Percentiles rank a stretch among this genome's conserved stretches.
These are phyloP conservation scores for Drosophila phalerata DNA, from an alignment of 2,888 invertebrate species.

Conservation along the genomic window DNA sequence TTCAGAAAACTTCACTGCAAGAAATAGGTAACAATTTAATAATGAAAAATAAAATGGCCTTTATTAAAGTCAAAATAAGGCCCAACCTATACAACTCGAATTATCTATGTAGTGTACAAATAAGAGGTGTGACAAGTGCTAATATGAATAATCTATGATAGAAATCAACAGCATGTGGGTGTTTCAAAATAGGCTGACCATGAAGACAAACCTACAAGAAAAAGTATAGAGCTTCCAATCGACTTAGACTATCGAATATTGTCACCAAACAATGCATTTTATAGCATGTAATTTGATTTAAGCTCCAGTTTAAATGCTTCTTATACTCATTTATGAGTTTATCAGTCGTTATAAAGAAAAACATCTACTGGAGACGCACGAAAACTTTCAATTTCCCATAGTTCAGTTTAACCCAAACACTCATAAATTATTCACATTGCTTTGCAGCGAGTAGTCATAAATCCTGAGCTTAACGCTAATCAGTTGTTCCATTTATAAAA, in stretches of 20 bases:
- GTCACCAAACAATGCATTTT: background rate
- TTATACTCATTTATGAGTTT: slow-evolving; percentile 4
- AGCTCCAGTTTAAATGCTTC: slow-evolving; percentile 13
- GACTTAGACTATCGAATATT: background rate
- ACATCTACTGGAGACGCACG: slow-evolving; percentile 20
- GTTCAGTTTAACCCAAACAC: slow-evolving; percentile 30
- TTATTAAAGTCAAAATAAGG: too few species aligned
- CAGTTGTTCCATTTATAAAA: slow-evolving; percentile 68
- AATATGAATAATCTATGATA: background rate
- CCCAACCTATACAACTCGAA: too few species aligned
- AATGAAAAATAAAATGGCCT: too few species aligned
- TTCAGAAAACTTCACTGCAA: too few species aligned
- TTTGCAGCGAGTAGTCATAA: slow-evolving; percentile 50
- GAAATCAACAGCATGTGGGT: slow-evolving; percentile 4
- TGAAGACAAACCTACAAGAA: background rate
- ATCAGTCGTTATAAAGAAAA: slow-evolving; percentile 8
- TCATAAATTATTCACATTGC: slow-evolving; percentile 64
- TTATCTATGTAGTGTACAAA: too few species aligned
- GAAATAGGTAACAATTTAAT: too few species aligned
- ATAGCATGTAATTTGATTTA: slow-evolving; percentile 4
- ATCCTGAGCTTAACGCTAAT: slow-evolving; percentile 68
- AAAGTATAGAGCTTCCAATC: background rate
- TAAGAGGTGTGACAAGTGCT: slow-evolving; percentile 11
- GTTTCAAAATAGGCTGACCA: slow-evolving; percentile 6
- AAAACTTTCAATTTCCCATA: slow-evolving; percentile 46